These are phyloP conservation scores for Eupithecia exiguata DNA, from an alignment of 2,888 invertebrate genomes.

Conservation along the genomic window DNA sequence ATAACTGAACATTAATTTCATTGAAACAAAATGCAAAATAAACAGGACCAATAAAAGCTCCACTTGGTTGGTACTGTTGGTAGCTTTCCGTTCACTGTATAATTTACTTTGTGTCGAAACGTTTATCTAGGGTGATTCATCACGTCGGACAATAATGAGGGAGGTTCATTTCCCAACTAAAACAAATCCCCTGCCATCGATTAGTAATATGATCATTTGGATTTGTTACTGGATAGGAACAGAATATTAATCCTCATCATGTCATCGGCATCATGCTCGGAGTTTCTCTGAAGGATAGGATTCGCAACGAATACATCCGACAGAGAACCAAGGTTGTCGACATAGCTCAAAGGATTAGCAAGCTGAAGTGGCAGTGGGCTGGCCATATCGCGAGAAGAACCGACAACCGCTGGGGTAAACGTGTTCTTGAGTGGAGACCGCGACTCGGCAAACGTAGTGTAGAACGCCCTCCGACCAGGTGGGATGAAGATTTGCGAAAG, in stretches of 20 bases:
- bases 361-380: no score
- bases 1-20: conserved; percentile 50
- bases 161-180: conserved; percentile 70
- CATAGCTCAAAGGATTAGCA: no score
- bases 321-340: no score
- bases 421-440: no score
- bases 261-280: no score
- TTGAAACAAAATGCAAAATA: conserved; percentile 63
- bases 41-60: conserved; percentile 67
- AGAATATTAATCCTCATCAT: neutral
- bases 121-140: conserved; percentile 79
- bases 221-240: conserved; percentile 48
- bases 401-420: no score
- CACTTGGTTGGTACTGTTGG: conserved; percentile 42
- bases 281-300: no score
- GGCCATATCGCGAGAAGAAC: no score
- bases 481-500: no score
- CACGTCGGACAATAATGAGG: conserved; percentile 74
- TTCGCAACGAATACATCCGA: no score
- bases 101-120: conserved; percentile 74
- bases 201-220: conserved; percentile 67
- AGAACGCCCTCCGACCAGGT: no score
- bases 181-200: conserved; percentile 74
- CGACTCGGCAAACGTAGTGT: no score
- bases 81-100: conserved; percentile 57